Evolutionary conservation across 2,888 invertebrate species (phyloP).

Genomic region (Drosophila tanythrix): DNA sequence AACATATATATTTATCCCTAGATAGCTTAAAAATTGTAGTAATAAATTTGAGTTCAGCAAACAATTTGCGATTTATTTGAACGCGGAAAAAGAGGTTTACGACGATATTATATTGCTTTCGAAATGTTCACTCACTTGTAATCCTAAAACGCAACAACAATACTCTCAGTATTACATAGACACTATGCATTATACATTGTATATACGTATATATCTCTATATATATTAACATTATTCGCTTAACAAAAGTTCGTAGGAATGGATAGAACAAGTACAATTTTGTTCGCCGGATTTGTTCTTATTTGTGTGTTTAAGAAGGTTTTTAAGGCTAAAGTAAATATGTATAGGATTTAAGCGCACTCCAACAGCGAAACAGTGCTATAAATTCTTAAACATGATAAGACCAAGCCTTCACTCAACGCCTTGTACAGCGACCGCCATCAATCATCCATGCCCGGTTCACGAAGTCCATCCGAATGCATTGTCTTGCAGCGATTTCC

Average conservation of each 20-base stretch:
- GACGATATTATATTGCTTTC: constrained; percentile 68
- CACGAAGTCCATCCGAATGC: constrained; percentile 94
- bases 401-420: constrained; percentile 41
- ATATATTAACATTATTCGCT: constrained; percentile 59
- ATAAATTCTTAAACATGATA: constrained; percentile 65
- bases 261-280: constrained; percentile 59
- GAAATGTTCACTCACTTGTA: constrained; percentile 51
- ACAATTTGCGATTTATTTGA: constrained; percentile 67
- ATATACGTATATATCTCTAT: constrained; percentile 33
- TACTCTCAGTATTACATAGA: constrained; percentile 76
- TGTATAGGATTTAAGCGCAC: constrained; percentile 58
- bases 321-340: constrained; percentile 55
- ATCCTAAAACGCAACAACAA: constrained; percentile 76
- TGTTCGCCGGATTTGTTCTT: constrained; percentile 41
- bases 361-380: constrained; percentile 44
- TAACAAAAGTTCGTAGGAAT: constrained; percentile 69
- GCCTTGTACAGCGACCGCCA: constrained; percentile 21
- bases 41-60: constrained; percentile 69
- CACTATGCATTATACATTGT: constrained; percentile 76
- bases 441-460: constrained; percentile 84
- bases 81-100: constrained; percentile 50
- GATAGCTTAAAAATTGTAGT: constrained; percentile 22
- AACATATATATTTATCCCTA: constrained; percentile 12
- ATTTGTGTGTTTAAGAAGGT: constrained; percentile 26
- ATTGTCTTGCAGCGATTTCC: constrained; percentile 91